Percentiles rank a stretch among this genome's conserved stretches.
phyloP scores from a whole-genome alignment of 2,888 invertebrate genomes.

The Tromatobia lineatoria region DNA sequence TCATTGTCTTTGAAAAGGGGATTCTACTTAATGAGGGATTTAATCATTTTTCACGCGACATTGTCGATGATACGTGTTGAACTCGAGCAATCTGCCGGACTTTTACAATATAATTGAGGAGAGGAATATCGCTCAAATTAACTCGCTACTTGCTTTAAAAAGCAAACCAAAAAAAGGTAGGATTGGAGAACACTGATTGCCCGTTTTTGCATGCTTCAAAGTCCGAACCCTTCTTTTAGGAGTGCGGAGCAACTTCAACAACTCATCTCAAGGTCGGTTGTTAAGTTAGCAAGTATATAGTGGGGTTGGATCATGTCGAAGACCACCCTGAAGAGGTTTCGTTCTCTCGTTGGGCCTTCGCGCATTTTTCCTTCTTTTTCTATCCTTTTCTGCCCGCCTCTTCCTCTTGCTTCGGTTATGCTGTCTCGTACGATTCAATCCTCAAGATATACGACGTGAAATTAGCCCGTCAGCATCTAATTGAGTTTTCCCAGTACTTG shows the following conservation, averaged over 20 bases:
- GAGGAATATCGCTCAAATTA: slow-evolving; percentile 15
- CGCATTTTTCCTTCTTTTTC: slow-evolving; percentile 38
- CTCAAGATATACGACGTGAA: slow-evolving; percentile 52
- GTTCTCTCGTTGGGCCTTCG: slow-evolving; percentile 37
- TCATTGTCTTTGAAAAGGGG: neutral
- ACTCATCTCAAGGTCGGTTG: slow-evolving; percentile 73
- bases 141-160: slow-evolving; percentile 1
- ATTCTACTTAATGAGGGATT: slow-evolving; percentile 29
- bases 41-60: neutral
- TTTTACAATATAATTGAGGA: slow-evolving; percentile 23
- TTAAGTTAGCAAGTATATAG: slow-evolving; percentile 71
- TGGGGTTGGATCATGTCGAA: slow-evolving; percentile 66
- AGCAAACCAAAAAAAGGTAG: slow-evolving; percentile 45
- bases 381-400: slow-evolving; percentile 6
- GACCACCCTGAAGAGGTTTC: slow-evolving; percentile 73
- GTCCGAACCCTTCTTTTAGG: slow-evolving; percentile 47
- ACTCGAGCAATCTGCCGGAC: neutral
- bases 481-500: slow-evolving; percentile 27
- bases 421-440: slow-evolving; percentile 66
- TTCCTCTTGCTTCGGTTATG: slow-evolving; percentile 19
- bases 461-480: slow-evolving; percentile 54
- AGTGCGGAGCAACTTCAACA: slow-evolving; percentile 57
- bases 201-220: slow-evolving; percentile 61
- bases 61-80: neutral
- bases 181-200: slow-evolving; percentile 49